Evolutionary conservation across 2,113 vertebrate genomes (phyloP), one percentile per base, ranked within the genome.

Genomic region (Fukomys damarensis): DNA sequence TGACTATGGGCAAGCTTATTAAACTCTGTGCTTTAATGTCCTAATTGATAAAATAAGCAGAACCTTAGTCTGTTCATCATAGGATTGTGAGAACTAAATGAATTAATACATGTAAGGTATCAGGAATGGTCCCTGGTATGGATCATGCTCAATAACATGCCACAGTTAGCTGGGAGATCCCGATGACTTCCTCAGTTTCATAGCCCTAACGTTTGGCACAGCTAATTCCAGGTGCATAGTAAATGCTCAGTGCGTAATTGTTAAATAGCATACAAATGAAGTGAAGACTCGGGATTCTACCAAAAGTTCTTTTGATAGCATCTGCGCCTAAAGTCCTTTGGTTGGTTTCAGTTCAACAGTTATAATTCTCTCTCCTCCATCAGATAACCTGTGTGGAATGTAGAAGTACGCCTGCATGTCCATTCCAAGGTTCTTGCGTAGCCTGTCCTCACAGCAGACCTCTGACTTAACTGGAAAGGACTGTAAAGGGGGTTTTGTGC

Each of bases 381-480:
- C 35, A 19, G 72, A 82, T 52, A n/a, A 54, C 49, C 49, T 65
- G 11, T 85, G 52, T 80, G 38, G 85, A 79, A 38, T 43, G 88
- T 80, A 91, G 52, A 85, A 76, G 46, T 80, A n/a, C 12, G 81
- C 35, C 63, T 79, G 20, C 43, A 32, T 74, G 26, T 93, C 81
- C 93, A 86, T 87, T 77, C 91, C 88, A 82, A 46, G 41, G 63
- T 65, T 66, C 74, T 89, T n/a, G 2, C 28, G 0, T 12, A 88
- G 82, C 58, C 93, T 93, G 76, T 97, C 94, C 91, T 84, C 93
- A 83, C 56, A 84, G 38, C 5, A 24, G 56, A 92, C 93, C 91
- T 96, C 85, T 92, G 95, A 96, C 87, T 94, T 95, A 93, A 81
- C 96, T 97, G 96, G 92, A 94, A 95, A 96, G 91, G 95, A 93